These are phyloP conservation scores for Parazoanthus swiftii DNA, from an alignment of 92 coral and sea anemone genomes.

Conservation along the genomic window DNA sequence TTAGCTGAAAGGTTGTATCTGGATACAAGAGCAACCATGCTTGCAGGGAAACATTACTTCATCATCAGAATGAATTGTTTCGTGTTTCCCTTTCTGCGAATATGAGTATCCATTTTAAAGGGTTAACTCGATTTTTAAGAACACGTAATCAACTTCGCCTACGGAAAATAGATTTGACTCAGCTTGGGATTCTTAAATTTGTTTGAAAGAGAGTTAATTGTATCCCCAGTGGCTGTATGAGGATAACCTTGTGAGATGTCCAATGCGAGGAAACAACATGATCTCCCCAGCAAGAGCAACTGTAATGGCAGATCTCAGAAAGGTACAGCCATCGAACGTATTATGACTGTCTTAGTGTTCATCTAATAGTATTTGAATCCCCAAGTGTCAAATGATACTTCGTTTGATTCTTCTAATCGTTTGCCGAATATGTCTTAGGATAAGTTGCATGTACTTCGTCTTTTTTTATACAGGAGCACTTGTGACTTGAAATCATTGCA, in stretches of 20 bases:
- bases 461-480: no score
- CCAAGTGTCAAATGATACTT: no score
- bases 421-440: no score
- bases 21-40: neutral
- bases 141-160: neutral
- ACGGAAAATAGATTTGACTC: no score
- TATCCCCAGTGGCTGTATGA: constrained; percentile 84
- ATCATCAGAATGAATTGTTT: neutral
- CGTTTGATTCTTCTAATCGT: no score
- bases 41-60: neutral
- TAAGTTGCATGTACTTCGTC: no score
- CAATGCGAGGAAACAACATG: constrained; percentile 93
- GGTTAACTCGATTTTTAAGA: neutral
- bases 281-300: constrained; percentile 94
- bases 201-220: neutral
- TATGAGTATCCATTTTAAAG: neutral
- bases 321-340: constrained; percentile 47
- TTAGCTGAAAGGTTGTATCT: neutral
- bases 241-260: constrained; percentile 78
- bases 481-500: no score
- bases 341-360: neutral
- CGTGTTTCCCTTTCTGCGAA: no score
- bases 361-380: no score
- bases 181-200: no score
- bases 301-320: constrained; percentile 92